These are phyloP conservation scores for Plecturocebus donacophilus DNA, from an alignment of 2,113 vertebrate genomes.

Conservation along the genomic window DNA sequence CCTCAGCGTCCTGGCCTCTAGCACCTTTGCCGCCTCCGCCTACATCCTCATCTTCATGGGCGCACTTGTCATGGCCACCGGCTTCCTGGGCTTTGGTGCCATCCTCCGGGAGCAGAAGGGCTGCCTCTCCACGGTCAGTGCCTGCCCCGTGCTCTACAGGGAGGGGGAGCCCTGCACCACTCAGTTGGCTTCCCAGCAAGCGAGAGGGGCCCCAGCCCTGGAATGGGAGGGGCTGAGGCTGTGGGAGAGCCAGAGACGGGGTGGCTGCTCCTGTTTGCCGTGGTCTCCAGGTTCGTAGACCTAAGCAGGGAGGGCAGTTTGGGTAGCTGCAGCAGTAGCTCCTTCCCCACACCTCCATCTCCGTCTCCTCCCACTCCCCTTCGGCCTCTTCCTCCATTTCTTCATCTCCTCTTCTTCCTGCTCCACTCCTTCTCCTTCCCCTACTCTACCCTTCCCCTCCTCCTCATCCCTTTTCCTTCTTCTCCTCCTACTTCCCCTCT, in stretches of 20 bases:
- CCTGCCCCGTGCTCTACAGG: background rate
- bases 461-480: too few relatives aligned
- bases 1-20: slow-evolving; percentile 89
- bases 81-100: slow-evolving; percentile 91
- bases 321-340: background rate
- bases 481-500: too few relatives aligned
- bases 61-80: slow-evolving; percentile 89
- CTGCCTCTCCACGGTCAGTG: slow-evolving; percentile 89
- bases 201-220: too few relatives aligned
- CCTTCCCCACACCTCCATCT: too few relatives aligned
- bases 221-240: background rate
- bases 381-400: background rate
- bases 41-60: slow-evolving; percentile 92
- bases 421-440: too few relatives aligned
- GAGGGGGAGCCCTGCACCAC: too few relatives aligned
- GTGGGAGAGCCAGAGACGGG: accelerated
- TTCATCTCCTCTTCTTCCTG: too few relatives aligned
- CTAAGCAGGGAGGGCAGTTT: background rate
- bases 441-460: too few relatives aligned
- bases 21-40: slow-evolving; percentile 90
- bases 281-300: background rate
- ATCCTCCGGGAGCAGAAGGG: slow-evolving; percentile 89
- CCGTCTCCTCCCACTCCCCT: background rate
- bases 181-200: too few relatives aligned
- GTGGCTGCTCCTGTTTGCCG: background rate